phyloP scores from a whole-genome alignment of 2,797 vertebrate genomes.

The Phalloptychus januarius region DNA sequence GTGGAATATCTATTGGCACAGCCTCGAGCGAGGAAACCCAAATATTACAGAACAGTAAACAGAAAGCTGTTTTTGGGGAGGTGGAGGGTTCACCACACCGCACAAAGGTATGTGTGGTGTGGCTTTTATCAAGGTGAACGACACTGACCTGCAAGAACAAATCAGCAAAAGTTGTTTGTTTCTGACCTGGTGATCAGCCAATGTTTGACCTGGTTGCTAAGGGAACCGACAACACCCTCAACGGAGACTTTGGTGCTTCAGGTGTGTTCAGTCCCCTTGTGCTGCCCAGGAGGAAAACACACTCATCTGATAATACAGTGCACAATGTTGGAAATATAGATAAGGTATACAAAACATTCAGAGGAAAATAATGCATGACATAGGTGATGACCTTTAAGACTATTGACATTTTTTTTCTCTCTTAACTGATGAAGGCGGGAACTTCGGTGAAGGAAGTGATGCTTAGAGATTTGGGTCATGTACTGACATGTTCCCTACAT shows the following conservation, averaged over 20 bases:
- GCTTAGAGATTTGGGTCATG: slow-evolving; percentile 61
- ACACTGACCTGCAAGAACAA: slow-evolving; percentile 28
- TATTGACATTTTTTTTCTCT: slow-evolving; percentile 36
- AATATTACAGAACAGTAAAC: slow-evolving; percentile 17
- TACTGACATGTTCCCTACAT: slow-evolving; percentile 54
- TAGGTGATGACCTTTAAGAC: neutral
- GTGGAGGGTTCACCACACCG: slow-evolving; percentile 7
- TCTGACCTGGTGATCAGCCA: slow-evolving; percentile 26
- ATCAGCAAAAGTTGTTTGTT: slow-evolving; percentile 43
- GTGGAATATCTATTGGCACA: slow-evolving; percentile 25
- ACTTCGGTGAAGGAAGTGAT: slow-evolving; percentile 43
- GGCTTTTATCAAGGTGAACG: slow-evolving; percentile 28
- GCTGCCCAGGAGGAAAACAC: slow-evolving; percentile 46
- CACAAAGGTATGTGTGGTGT: slow-evolving; percentile 17
- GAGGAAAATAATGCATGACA: slow-evolving; percentile 12
- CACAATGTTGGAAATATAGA: slow-evolving; percentile 11
- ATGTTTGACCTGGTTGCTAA: slow-evolving; percentile 60
- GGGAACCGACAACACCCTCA: slow-evolving; percentile 62
- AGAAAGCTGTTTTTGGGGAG: neutral
- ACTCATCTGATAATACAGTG: slow-evolving; percentile 25
- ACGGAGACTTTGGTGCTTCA: slow-evolving; percentile 60
- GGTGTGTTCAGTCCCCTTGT: slow-evolving; percentile 61
- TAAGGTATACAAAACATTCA: slow-evolving; percentile 6
- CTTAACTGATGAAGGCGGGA: slow-evolving; percentile 25
- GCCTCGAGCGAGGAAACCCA: slow-evolving; percentile 36